Evolutionary conservation across 2,888 invertebrate species (phyloP).

Genomic region (Imbricaverruca yamaguchii): DNA sequence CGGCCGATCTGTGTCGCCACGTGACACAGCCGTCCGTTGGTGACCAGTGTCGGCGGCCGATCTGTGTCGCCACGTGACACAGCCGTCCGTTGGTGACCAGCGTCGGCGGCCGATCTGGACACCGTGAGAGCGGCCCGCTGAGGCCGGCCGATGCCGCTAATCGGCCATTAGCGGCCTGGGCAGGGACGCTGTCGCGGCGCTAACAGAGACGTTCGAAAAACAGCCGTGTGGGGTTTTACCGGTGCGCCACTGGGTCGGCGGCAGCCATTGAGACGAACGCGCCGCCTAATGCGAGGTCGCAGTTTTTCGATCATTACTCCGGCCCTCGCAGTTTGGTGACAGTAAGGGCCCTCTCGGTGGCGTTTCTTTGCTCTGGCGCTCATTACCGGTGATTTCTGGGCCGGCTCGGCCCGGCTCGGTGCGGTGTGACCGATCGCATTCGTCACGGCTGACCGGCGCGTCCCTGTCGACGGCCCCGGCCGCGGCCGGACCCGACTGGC

Average conservation of each 20-base stretch:
- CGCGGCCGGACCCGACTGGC: background rate
- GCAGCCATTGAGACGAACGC: background rate
- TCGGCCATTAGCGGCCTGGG: background rate
- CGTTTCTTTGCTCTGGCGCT: slow-evolving; percentile 12
- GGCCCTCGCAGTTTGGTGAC: slow-evolving; percentile 5
- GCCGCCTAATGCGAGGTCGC: slow-evolving; percentile 4
- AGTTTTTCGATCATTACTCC: slow-evolving; percentile 19
- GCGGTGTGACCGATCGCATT: background rate
- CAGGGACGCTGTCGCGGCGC: background rate
- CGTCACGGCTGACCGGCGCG: background rate
- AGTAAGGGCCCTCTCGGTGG: slow-evolving; percentile 5
- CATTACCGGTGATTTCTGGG: slow-evolving; percentile 17
- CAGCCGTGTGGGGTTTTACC: background rate
- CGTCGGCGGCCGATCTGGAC: too few relatives aligned
- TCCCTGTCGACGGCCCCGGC: too few relatives aligned
- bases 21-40: too few relatives aligned
- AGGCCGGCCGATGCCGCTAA: background rate
- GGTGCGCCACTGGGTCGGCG: background rate
- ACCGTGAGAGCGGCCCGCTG: too few relatives aligned
- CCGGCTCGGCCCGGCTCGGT: background rate
- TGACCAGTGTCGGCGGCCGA: background rate
- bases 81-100: too few relatives aligned
- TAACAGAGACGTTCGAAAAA: slow-evolving; percentile 18
- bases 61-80: background rate
- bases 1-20: too few relatives aligned